These are phyloP conservation scores for Tenualosa thibaudeaui DNA, from an alignment of 2,797 vertebrate genomes.

Conservation along the genomic window DNA sequence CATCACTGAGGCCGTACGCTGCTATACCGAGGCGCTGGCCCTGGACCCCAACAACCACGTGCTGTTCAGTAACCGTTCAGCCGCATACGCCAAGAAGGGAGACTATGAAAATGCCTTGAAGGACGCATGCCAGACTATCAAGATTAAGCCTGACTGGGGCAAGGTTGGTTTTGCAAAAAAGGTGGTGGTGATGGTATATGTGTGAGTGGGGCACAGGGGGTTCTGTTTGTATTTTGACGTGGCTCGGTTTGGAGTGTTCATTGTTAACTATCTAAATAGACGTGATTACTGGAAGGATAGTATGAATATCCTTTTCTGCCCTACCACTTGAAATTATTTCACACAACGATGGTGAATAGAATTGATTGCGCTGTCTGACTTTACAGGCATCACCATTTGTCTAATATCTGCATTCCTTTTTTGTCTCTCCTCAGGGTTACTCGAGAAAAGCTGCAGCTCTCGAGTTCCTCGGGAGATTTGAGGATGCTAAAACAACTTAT, in stretches of 20 bases:
- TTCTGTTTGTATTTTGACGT: not conserved
- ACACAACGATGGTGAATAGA: not conserved
- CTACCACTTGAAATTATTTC: not conserved
- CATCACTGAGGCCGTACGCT: constrained; percentile 85
- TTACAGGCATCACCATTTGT: not conserved
- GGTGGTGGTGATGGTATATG: not conserved
- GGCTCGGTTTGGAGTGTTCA: not conserved
- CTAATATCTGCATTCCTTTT: not conserved
- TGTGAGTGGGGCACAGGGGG: not conserved
- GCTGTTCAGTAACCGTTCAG: constrained; percentile 89
- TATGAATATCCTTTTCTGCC: not conserved
- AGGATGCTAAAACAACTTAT: constrained; percentile 88
- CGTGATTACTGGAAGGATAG: too few species aligned
- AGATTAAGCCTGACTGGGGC: constrained; percentile 93
- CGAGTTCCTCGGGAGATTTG: constrained; percentile 89
- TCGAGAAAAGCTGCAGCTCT: constrained; percentile 90
- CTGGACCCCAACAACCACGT: constrained; percentile 90
- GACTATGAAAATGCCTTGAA: constrained; percentile 84
- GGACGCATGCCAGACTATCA: constrained; percentile 88
- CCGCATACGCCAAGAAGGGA: constrained; percentile 82
- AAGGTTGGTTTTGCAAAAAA: constrained; percentile 73
- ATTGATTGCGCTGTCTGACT: too few species aligned
- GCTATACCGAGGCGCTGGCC: constrained; percentile 90
- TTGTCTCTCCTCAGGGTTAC: constrained; percentile 79
- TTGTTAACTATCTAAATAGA: not conserved